Evolutionary conservation across 2,888 invertebrate genomes (phyloP).

Genomic region (Apoda limacodes): DNA sequence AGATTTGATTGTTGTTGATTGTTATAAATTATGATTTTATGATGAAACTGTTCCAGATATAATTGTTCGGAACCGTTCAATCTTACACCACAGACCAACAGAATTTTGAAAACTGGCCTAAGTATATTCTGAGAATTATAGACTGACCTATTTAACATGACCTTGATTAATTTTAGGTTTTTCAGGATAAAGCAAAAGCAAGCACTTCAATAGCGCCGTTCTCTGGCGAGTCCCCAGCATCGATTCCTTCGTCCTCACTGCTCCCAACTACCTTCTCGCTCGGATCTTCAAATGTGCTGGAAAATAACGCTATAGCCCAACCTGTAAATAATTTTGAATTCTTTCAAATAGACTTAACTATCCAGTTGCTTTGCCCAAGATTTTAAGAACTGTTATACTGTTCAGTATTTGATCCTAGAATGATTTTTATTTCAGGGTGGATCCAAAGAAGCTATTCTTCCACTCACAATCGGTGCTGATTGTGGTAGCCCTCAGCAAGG

Average conservation of each 20-base stretch:
- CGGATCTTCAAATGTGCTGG: conserved; percentile 7
- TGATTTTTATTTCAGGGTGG: conserved; percentile 10
- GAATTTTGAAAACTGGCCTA: no score
- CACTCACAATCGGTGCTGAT: no score
- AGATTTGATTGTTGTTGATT: no score
- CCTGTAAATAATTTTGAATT: conserved; percentile 7
- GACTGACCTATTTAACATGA: conserved; percentile 7
- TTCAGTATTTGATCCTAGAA: conserved; percentile 7
- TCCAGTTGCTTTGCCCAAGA: conserved; percentile 6
- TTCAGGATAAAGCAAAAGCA: conserved; percentile 7
- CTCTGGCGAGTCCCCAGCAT: conserved; percentile 7
- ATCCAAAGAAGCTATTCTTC: no score
- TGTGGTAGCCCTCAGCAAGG: no score
- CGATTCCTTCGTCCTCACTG: conserved; percentile 7
- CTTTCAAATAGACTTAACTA: conserved; percentile 7
- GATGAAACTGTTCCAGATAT: no score
- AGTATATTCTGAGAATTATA: conserved; percentile 7
- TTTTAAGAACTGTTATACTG: conserved; percentile 6
- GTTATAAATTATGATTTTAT: no score
- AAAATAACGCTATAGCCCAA: conserved; percentile 6
- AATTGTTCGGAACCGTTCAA: no score
- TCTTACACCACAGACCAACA: no score
- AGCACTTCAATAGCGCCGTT: conserved; percentile 6
- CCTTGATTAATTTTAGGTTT: conserved; percentile 7
- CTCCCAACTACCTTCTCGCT: conserved; percentile 6